These are phyloP conservation scores for Epinotia bilunana DNA, from an alignment of 2,888 invertebrate species.

Conservation along the genomic window DNA sequence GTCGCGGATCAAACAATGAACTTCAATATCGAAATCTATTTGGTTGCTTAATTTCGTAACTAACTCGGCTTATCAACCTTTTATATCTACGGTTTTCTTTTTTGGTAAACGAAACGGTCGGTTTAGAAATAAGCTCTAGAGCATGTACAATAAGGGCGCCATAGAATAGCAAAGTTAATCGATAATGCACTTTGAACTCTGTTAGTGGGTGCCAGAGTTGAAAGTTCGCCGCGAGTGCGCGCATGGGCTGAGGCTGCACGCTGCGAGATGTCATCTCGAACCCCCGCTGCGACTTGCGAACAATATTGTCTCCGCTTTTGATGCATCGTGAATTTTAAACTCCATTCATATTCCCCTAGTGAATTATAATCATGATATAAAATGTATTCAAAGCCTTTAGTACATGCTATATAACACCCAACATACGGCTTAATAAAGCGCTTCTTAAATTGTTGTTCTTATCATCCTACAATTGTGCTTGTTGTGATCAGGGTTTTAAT, in stretches of 20 bases:
- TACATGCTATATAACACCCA: constrained; percentile 35
- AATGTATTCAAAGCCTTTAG: constrained; percentile 52
- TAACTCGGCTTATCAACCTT: constrained; percentile 66
- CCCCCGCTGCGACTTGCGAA: constrained; percentile 79
- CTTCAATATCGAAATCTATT: constrained; percentile 76
- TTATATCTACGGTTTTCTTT: constrained; percentile 78
- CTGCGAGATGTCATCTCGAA: constrained; percentile 83
- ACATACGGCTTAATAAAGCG: constrained; percentile 24
- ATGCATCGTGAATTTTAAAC: constrained; percentile 79
- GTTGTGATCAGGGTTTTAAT: not conserved
- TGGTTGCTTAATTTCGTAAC: constrained; percentile 80
- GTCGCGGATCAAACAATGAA: constrained; percentile 78
- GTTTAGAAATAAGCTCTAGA: constrained; percentile 67
- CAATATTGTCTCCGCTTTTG: constrained; percentile 81
- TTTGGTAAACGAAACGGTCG: constrained; percentile 69
- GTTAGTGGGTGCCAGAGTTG: constrained; percentile 51
- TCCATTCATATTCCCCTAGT: constrained; percentile 76
- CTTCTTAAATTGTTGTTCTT: constrained; percentile 6
- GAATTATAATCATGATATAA: constrained; percentile 62
- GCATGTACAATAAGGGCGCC: constrained; percentile 54
- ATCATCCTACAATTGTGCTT: constrained; percentile 13
- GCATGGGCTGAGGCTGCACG: constrained; percentile 72
- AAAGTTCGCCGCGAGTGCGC: constrained; percentile 48
- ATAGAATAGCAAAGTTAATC: constrained; percentile 15
- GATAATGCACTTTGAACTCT: constrained; percentile 56